Evolutionary conservation across 2,888 invertebrate genomes (phyloP), one percentile per base, ranked within the genome.

Genomic region (Tanytarsus gracilentus): DNA sequence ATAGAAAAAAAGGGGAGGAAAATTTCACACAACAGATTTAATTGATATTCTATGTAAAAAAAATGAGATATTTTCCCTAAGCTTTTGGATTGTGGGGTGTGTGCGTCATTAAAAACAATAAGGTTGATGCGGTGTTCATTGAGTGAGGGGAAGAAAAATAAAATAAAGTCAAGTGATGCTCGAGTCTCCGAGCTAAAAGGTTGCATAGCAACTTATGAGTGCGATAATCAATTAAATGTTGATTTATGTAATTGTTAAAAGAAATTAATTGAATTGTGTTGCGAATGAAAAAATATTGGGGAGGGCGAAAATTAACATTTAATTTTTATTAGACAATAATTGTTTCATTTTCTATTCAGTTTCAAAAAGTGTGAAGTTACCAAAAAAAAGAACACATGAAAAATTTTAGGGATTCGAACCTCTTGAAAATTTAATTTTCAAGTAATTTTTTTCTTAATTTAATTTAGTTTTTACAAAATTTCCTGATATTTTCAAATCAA

Each of bases 161-260:
- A 44, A 23, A 23, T 18, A 44, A 44, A 44, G 44, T 44, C 23
- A 44, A 44, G 44, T 44, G 23, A 36, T 36, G 21, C 27, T 16
- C 7, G 7, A 30, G 48, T 18, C 9, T 16, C 16, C 48, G 9
- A 9, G 9, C 21, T 16, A 9, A 4, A 2, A 26, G 27, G 26
- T 25, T 14, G 3, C 7, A 16, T 25, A n/a, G 14, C 25, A 30
- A 29, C 30, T 36, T n/a, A 36, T 23, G 23, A 18, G 23, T 44
- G 18, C 18, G 39, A 53, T 39, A 53, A 53, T 53, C 53, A 53
- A 53, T 53, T 53, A 36, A 53, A 33, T 53, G 53, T 53, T 53
- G 53, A 53, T 53, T 53, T 53, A 53, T 53, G 33, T 53, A 53
- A 53, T 53, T 53, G 53, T 33, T 25, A 3, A 14, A 16, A 53